A percentile compares a stretch with the other conserved stretches of the same genome.
phyloP scores from a whole-genome alignment of 1,140 invertebrate genomes.

The Oryctes rhinoceros region DNA sequence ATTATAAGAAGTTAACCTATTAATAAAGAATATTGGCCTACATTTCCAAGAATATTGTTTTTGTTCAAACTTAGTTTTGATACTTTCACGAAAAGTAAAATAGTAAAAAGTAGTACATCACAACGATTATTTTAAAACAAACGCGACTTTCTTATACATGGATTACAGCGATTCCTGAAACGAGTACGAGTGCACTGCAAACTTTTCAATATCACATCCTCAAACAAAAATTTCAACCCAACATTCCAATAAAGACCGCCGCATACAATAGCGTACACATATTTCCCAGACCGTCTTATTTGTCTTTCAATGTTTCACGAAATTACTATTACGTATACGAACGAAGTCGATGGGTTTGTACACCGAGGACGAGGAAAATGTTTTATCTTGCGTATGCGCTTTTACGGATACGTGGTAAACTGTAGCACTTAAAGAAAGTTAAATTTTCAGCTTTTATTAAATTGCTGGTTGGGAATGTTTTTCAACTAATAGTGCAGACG shows the following conservation, averaged over 20 bases:
- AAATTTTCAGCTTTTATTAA: too few species aligned
- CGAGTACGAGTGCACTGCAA: neutral
- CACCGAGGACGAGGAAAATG: neutral
- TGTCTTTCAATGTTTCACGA: neutral
- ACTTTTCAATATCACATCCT: neutral
- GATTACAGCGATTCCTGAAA: neutral
- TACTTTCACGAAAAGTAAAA: neutral
- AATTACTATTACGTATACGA: neutral
- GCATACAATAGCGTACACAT: neutral
- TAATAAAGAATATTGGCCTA: too few species aligned
- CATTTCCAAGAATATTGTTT: too few species aligned
- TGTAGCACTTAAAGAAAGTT: too few species aligned
- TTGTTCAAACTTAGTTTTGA: neutral
- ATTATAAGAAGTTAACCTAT: too few species aligned
- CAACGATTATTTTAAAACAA: neutral
- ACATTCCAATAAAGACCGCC: neutral
- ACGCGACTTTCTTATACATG: neutral
- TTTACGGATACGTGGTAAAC: too few species aligned
- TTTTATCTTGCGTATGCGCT: neutral
- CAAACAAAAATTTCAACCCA: neutral
- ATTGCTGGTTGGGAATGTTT: too few species aligned
- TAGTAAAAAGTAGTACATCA: neutral
- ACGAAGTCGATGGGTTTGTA: neutral
- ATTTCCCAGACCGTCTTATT: neutral
- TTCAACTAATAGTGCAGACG: too few species aligned